phyloP scores from a whole-genome alignment of 2,797 vertebrate species.

The Poeciliopsis turneri region DNA sequence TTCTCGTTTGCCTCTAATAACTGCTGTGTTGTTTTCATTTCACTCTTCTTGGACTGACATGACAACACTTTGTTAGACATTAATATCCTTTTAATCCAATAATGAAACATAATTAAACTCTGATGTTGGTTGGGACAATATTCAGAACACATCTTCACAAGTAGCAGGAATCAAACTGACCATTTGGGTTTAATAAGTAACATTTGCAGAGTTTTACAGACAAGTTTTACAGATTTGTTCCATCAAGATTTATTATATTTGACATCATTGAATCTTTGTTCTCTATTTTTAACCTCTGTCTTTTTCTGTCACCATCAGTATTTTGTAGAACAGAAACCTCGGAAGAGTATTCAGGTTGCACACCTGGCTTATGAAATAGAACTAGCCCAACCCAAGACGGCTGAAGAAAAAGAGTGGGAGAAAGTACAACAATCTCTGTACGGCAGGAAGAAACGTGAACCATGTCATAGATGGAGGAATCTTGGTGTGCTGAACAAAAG shows the following conservation, averaged over 20 bases:
- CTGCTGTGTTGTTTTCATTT: constrained; percentile 52
- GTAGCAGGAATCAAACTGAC: constrained; percentile 22
- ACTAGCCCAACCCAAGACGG: constrained; percentile 67
- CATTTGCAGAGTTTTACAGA: constrained; percentile 48
- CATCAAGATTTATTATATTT: constrained; percentile 31
- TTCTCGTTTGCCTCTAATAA: constrained; percentile 48
- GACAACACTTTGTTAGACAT: constrained; percentile 34
- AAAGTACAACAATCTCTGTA: constrained; percentile 72
- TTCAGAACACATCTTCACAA: constrained; percentile 37
- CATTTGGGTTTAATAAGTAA: constrained; percentile 45
- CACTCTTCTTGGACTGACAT: constrained; percentile 29
- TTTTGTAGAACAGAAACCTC: constrained; percentile 71
- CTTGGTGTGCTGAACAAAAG: constrained; percentile 58
- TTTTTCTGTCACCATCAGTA: constrained; percentile 75
- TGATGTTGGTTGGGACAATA: constrained; percentile 55
- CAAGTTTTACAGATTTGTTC: constrained; percentile 46
- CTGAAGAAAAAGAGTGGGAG: constrained; percentile 76
- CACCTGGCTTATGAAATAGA: constrained; percentile 79
- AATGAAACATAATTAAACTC: constrained; percentile 37
- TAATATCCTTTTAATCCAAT: constrained; percentile 34
- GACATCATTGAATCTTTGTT: constrained; percentile 61
- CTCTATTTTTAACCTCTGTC: constrained; percentile 15
- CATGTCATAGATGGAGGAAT: constrained; percentile 84
- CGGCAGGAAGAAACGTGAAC: constrained; percentile 84
- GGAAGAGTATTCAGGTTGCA: constrained; percentile 64